Base-by-base conservation (phyloP, 2,888 invertebrate species). In the Drosophila parthenogenetica region DNA sequence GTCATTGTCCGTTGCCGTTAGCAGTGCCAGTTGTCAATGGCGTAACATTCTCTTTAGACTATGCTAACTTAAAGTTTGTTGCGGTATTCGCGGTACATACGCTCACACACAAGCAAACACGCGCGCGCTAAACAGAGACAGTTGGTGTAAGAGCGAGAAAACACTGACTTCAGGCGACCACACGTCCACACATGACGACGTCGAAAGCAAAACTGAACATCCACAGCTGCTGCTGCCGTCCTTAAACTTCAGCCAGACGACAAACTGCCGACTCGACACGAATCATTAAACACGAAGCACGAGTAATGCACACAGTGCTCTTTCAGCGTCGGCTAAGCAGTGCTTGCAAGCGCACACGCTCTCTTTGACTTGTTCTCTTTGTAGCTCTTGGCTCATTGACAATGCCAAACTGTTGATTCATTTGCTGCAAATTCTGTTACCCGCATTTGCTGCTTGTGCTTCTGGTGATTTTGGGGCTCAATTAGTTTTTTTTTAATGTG, bases 401-500 rank as follows among this genome's bases (percentile, higher is more conserved):
- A 68, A 53, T 69, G 76, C 84, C 85, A 85, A 85, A 85, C 85
- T 85, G 85, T 85, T 85, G 85, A 85, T 85, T 85, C 85, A 64
- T 50, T 45, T 45, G 57, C 32, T 43, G 39, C 43, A 63, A 62
- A 48, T 53, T 37, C 35, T 42, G 19, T 45, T 58, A 48, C 40
- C 55, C 25, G 48, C 40, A 55, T 50, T 14, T 61, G 37, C 43
- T 22, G 39, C 22, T n/a, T 29, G 43, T 39, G 35, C 22, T n/a
- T 29, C 51, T 39, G 35, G n/a, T 46, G 17, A 25, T 42, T 40
- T 61, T 16, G 48, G 57, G 42, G 22, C 19, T n/a, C 22, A 46
- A 37, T 51, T 57, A 57, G 37, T 39, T 57, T 57, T 58, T 50
- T 46, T 62, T 46, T 62, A 77, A 67, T 73, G 74, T 67, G 70